Evolutionary conservation across 2,797 vertebrate species (phyloP), one percentile per base, ranked within the genome.

Genomic region (Corythornis leucogaster): DNA sequence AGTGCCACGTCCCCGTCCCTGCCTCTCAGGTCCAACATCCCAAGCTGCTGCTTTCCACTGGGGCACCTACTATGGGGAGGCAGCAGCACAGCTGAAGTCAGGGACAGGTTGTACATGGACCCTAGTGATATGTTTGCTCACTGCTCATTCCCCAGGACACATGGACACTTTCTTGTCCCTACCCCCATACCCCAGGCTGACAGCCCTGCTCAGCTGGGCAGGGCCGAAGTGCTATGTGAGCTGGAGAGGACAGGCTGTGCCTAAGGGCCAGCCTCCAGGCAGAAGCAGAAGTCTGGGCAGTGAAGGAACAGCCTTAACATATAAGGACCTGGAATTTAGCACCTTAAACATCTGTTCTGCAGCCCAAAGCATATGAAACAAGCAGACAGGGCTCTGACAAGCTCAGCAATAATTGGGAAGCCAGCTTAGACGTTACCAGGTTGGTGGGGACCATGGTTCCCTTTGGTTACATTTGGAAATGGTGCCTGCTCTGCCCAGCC

Each of bases 291-390:
- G 54, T 18, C 59, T 70, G 26, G 79, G 43, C 69, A 48, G 69
- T 0, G 0, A 46, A 69, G 53, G 58, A 33, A 38, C 68, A 82
- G 30, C 42, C 80, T 70, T 80, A 90, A 85, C 21, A 30, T 4
- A 3, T 0, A 69, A 90, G 43, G 83, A 94, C 50, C 50, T 58
- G 57, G 48, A 89, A 93, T 95, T 93, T 95, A 95, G 95, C 95
- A 96, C 94, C 95, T 90, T 89, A 87, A 74, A 69, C 55, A 64
- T 67, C 48, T 51, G 40, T 74, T 96, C 64, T 80, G 87, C 89
- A 78, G 90, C 90, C 90, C 58, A 38, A 79, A 92, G 61, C 2
- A 0, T 66, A 74, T 63, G 70, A 90, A 70, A 38, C 50, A 63
- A 81, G 84, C 38, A 38, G 77, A 31, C 21, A 24, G 61, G 79